These are phyloP conservation scores for Gouania willdenowi DNA, from an alignment of 2,797 vertebrate genomes.

Conservation along the genomic window DNA sequence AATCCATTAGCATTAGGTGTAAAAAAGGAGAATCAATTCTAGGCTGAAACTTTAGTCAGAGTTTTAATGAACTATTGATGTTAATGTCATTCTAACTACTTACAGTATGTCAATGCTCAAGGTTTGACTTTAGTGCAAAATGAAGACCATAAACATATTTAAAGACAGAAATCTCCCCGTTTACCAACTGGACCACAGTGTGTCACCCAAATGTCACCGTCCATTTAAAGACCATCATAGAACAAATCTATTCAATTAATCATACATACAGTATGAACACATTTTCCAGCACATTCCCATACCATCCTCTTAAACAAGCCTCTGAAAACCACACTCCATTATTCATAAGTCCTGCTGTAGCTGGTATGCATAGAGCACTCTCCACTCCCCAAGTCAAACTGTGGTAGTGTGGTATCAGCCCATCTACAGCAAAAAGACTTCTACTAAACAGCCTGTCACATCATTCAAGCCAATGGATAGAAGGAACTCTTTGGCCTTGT, in stretches of 20 bases:
- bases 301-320: constrained; percentile 20
- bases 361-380: constrained; percentile 17
- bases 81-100: no score
- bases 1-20: no score
- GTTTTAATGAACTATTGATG: no score
- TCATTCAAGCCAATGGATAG: constrained; percentile 26
- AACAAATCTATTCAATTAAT: constrained; percentile 57
- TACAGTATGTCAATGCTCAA: no score
- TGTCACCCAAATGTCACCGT: constrained; percentile 18
- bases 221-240: constrained; percentile 9
- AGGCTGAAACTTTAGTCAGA: no score
- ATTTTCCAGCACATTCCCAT: constrained; percentile 39
- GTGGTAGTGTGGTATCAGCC: constrained; percentile 26
- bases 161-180: no score
- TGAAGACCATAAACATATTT: no score
- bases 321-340: constrained; percentile 52
- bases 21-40: no score
- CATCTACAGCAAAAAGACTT: constrained; percentile 1
- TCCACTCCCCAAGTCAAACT: constrained; percentile 19
- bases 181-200: no score
- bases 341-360: constrained; percentile 47
- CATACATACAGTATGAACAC: constrained; percentile 35
- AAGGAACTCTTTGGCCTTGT: constrained; percentile 5
- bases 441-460: constrained; percentile 38
- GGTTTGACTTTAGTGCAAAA: no score